Evolutionary conservation across 2,888 invertebrate genomes (phyloP).

Genomic region (Tubulanus polymorphus): DNA sequence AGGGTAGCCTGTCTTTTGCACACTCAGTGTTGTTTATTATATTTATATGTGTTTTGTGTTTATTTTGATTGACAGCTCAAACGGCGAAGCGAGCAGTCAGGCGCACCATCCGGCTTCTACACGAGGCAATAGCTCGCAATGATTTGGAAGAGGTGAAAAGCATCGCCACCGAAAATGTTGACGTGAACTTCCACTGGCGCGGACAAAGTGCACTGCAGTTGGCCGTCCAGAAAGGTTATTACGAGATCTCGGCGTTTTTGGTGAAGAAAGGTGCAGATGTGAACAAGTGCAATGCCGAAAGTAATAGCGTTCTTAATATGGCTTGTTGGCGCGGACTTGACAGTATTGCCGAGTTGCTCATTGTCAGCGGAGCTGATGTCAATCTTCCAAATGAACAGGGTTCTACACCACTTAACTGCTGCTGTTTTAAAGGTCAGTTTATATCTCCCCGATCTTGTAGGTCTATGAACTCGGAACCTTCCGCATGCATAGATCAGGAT

Average conservation of each 20-base stretch:
- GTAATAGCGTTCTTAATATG: slow-evolving; percentile 40
- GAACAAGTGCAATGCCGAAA: slow-evolving; percentile 37
- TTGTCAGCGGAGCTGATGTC: slow-evolving; percentile 34
- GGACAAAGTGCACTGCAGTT: slow-evolving; percentile 43
- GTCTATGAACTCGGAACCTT: too few species aligned
- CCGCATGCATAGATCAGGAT: too few species aligned
- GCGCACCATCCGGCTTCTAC: slow-evolving; percentile 36
- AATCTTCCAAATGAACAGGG: slow-evolving; percentile 39
- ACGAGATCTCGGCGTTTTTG: slow-evolving; percentile 36
- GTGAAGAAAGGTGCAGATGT: slow-evolving; percentile 42
- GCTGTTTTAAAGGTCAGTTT: slow-evolving; percentile 28
- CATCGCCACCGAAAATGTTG: slow-evolving; percentile 33
- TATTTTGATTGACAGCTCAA: not conserved
- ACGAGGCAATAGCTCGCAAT: slow-evolving; percentile 35
- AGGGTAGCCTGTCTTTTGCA: too few species aligned
- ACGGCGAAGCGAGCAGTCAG: slow-evolving; percentile 10
- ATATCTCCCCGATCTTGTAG: too few species aligned
- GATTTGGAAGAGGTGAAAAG: slow-evolving; percentile 27
- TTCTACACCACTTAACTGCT: slow-evolving; percentile 37
- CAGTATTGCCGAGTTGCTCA: slow-evolving; percentile 32
- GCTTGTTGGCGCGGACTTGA: slow-evolving; percentile 35
- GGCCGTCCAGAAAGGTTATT: slow-evolving; percentile 35
- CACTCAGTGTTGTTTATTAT: not conserved
- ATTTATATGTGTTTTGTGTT: not conserved
- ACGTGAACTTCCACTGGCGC: slow-evolving; percentile 47